These are phyloP conservation scores for Amblyjoppa fuscipennis DNA, from an alignment of 2,888 invertebrate genomes.

Conservation along the genomic window DNA sequence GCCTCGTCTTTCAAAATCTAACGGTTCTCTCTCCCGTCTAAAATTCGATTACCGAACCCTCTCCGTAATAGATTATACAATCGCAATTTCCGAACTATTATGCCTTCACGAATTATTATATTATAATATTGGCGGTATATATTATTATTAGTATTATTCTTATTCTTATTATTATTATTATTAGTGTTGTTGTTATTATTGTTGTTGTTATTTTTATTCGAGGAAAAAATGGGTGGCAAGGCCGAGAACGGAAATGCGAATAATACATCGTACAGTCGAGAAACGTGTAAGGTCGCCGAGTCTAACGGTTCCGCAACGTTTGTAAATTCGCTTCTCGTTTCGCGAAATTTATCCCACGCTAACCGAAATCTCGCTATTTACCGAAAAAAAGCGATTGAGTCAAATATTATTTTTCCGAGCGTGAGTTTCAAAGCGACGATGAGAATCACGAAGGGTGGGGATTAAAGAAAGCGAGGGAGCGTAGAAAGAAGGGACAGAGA, in stretches of 20 bases:
- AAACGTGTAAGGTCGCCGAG: conserved; percentile 15
- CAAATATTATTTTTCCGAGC: not conserved
- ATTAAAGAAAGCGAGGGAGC: not conserved
- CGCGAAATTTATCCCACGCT: not conserved
- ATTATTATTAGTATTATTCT: not conserved
- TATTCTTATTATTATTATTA: not conserved
- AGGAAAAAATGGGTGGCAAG: not conserved
- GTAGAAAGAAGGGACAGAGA: not conserved
- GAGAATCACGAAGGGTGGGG: not conserved
- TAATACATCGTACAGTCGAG: conserved; percentile 5
- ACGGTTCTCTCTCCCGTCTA: conserved; percentile 43
- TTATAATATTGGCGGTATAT: not conserved
- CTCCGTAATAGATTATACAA: conserved; percentile 43
- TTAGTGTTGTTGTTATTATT: not conserved
- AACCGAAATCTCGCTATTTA: not conserved
- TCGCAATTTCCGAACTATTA: conserved; percentile 27
- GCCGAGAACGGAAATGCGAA: too few species aligned
- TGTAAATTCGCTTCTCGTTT: conserved; percentile 6
- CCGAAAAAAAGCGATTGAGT: not conserved
- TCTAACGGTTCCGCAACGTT: conserved; percentile 4
- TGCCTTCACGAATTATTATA: not conserved
- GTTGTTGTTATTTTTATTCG: not conserved
- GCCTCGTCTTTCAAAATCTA: conserved; percentile 23
- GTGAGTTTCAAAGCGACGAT: not conserved
- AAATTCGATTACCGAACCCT: conserved; percentile 26